phyloP scores from a whole-genome alignment of 2,797 vertebrate species.

The Mionectes olivaceus region DNA sequence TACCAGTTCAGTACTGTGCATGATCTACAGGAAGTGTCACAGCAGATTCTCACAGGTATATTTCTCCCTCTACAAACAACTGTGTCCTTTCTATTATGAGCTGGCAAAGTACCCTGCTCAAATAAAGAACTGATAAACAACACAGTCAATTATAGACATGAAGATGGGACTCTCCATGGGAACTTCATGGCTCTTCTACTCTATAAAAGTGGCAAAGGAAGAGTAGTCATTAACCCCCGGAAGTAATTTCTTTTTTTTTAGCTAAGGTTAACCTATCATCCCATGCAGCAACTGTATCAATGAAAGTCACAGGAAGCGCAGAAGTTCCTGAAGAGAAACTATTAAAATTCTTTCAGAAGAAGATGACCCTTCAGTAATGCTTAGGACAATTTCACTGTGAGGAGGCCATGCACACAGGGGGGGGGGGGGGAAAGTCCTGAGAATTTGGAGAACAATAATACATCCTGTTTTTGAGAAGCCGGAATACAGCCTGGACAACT shows the following conservation, averaged over 20 bases:
- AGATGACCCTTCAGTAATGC: not conserved
- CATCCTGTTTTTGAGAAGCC: slow-evolving; percentile 61
- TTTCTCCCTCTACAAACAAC: not conserved
- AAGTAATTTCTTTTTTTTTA: not conserved
- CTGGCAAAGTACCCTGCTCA: not conserved
- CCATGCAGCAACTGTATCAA: not conserved
- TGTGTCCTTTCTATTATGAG: not conserved
- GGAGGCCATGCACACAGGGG: not conserved
- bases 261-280: not conserved
- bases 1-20: not conserved
- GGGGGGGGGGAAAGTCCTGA: not conserved
- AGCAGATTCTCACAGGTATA: not conserved
- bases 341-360: slow-evolving; percentile 9
- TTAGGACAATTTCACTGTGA: not conserved
- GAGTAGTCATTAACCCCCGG: not conserved
- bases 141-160: not conserved
- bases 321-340: slow-evolving; percentile 41
- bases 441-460: slow-evolving; percentile 59
- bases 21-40: not conserved
- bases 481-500: slow-evolving; percentile 41
- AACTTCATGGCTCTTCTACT: not conserved
- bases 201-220: not conserved
- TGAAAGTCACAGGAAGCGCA: not conserved
- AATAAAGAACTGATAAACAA: not conserved
- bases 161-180: not conserved